Evolutionary conservation across 2,113 vertebrate genomes (phyloP), one percentile per base, ranked within the genome.

Genomic region (Thermophis baileyi): DNA sequence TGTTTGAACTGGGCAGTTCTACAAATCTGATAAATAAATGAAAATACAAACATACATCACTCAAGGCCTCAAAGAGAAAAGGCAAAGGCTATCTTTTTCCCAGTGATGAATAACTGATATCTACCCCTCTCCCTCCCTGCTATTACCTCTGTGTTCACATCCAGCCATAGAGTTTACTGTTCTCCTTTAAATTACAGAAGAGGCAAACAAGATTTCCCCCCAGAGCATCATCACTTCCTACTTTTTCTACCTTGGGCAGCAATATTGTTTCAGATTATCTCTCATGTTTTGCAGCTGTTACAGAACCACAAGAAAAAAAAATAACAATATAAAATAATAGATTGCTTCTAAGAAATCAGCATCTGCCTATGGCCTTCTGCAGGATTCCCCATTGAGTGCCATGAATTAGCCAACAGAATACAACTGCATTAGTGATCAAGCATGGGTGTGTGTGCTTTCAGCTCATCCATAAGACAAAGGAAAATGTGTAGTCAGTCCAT

Each of bases 401-500:
- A 88, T 35, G 94, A 94, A 91, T 93, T 93, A 95, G 88, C 90
- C 93, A 88, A 54, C 44, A 94, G 93, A 86, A 89, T 74, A 95
- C 95, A 94, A 90, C 55, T 90, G 94, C 93, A 93, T 96, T 96
- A 95, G 93, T 92, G 95, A 93, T 27, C 63, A 94, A 50, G 89
- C 74, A 93, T 95, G 94, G 95, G 92, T 90, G 88, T 96, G 93
- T 93, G 30, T 94, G 87, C 95, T 96, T 96, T 94, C 94, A 96
- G 94, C 94, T 97, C 92, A 96, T 96, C 91, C 95, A 93, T 91
- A 96, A 96, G 95, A 96, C 95, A 96, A 96, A 97, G 94, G 95
- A 96, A 96, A 96, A 97, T 95, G 96, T 95, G 94, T 63, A 54
- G 93, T 95, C 93, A 96, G 93, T 96, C 96, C 95, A 96, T 96